Conservation (phyloP, 2,888 invertebrate genomes). For the Leuctra nigra region DNA sequence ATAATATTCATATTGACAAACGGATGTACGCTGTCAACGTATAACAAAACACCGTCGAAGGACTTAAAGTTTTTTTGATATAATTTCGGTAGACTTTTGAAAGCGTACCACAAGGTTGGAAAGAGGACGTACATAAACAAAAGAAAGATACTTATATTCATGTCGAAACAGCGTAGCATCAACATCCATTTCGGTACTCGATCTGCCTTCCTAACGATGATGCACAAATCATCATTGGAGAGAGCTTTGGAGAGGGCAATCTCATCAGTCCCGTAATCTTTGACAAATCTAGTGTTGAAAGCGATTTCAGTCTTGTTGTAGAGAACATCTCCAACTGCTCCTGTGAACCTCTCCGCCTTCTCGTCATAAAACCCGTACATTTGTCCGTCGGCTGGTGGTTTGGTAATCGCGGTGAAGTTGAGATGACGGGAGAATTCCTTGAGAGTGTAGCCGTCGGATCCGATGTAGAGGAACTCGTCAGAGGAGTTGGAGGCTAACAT, state of each 20-base stretch:
- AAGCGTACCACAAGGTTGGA: not conserved
- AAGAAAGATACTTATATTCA: not conserved
- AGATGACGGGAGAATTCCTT: conserved; percentile 23
- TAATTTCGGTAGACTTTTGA: not conserved
- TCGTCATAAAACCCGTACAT: conserved; percentile 34
- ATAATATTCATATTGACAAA: conserved; percentile 2
- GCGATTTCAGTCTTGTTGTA: conserved; percentile 38
- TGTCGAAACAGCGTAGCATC: conserved; percentile 28
- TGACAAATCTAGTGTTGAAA: conserved; percentile 41
- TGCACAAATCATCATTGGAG: conserved; percentile 40
- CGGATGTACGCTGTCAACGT: not conserved
- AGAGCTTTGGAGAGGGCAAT: conserved; percentile 40
- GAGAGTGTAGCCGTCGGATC: conserved; percentile 24
- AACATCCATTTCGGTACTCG: conserved; percentile 41
- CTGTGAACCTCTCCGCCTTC: conserved; percentile 32
- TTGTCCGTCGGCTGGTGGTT: conserved; percentile 15
- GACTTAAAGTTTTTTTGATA: not conserved
- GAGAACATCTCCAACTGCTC: conserved; percentile 39
- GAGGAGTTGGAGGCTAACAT: too few relatives aligned
- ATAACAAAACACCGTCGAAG: not conserved
- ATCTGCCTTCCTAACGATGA: conserved; percentile 41
- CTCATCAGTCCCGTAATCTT: conserved; percentile 35
- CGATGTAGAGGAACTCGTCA: conserved; percentile 3
- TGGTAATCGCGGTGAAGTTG: conserved; percentile 28
- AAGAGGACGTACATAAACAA: not conserved